A percentile compares a stretch with the other conserved stretches of the same genome.
Conservation (phyloP, 2,888 invertebrate species). For the Serrognathus titanus region DNA sequence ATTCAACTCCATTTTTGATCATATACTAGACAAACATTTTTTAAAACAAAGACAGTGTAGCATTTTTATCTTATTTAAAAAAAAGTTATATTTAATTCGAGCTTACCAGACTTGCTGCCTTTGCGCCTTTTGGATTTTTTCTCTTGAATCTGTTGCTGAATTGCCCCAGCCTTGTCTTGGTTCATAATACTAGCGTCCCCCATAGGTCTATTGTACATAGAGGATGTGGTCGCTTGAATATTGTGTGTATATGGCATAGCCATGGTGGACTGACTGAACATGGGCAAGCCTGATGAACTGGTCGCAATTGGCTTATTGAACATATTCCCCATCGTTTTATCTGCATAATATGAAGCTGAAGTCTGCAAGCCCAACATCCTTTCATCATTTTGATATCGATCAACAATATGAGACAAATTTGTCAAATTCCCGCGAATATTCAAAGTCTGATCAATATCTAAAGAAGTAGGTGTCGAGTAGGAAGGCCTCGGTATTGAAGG, state of each 20-base stretch:
- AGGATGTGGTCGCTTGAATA: conserved; percentile 33
- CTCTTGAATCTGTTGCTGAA: conserved; percentile 27
- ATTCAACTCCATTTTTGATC: too few relatives aligned
- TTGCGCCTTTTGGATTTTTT: conserved; percentile 40
- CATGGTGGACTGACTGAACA: conserved; percentile 43
- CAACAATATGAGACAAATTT: conserved; percentile 60
- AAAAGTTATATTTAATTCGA: not conserved
- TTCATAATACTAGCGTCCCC: conserved; percentile 30
- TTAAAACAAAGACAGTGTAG: too few relatives aligned
- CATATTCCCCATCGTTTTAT: conserved; percentile 41
- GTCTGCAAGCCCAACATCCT: conserved; percentile 52
- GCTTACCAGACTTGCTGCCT: conserved; percentile 29
- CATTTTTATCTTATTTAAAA: not conserved
- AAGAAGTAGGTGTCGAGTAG: conserved; percentile 42
- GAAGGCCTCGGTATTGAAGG: conserved; percentile 33
- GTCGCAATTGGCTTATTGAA: conserved; percentile 42
- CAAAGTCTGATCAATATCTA: conserved; percentile 53
- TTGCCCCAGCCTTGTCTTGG: conserved; percentile 18
- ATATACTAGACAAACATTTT: too few relatives aligned
- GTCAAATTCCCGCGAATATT: conserved; percentile 52
- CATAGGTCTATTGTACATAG: conserved; percentile 40
- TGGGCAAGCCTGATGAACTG: conserved; percentile 37
- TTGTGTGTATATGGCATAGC: conserved; percentile 40
- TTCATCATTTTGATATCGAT: conserved; percentile 56
- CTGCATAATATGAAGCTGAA: conserved; percentile 47